These are phyloP conservation scores for Cnemophilus loriae DNA, from an alignment of 2,113 vertebrate genomes.

Conservation along the genomic window DNA sequence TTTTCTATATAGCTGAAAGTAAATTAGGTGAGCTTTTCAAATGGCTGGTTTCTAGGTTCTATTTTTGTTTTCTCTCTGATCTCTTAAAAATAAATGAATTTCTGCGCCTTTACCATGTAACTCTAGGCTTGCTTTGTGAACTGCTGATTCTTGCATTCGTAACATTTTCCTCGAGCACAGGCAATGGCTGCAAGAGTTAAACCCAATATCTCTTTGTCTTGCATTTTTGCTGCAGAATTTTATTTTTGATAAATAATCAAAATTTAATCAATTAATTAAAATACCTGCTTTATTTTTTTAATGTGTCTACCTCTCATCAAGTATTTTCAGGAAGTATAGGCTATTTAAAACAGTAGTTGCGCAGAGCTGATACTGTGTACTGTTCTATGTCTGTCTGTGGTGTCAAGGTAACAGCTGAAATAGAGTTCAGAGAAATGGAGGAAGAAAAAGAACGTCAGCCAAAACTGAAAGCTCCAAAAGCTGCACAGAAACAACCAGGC, in stretches of 20 bases:
- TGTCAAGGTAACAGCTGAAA: constrained; percentile 70
- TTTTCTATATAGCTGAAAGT: neutral
- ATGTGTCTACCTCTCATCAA: neutral
- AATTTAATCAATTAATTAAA: neutral
- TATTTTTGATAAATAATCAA: neutral
- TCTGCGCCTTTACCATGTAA: neutral
- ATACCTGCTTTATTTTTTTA: neutral
- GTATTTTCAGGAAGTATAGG: neutral
- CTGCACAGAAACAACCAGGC: neutral
- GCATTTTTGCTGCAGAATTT: neutral
- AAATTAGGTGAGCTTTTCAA: neutral
- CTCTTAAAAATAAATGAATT: neutral
- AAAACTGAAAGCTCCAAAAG: constrained; percentile 42
- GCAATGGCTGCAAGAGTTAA: neutral
- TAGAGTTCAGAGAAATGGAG: constrained; percentile 60
- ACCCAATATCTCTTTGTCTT: neutral
- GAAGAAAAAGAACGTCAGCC: constrained; percentile 63
- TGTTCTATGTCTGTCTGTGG: neutral
- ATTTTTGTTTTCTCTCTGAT: neutral
- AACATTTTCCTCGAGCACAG: neutral
- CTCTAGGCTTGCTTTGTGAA: neutral
- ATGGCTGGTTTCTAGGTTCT: fast-evolving
- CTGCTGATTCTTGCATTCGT: neutral
- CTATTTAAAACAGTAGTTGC: neutral
- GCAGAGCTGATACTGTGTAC: neutral